These are phyloP conservation scores for Norana najaformis DNA, from an alignment of 2,888 invertebrate species.

Conservation along the genomic window DNA sequence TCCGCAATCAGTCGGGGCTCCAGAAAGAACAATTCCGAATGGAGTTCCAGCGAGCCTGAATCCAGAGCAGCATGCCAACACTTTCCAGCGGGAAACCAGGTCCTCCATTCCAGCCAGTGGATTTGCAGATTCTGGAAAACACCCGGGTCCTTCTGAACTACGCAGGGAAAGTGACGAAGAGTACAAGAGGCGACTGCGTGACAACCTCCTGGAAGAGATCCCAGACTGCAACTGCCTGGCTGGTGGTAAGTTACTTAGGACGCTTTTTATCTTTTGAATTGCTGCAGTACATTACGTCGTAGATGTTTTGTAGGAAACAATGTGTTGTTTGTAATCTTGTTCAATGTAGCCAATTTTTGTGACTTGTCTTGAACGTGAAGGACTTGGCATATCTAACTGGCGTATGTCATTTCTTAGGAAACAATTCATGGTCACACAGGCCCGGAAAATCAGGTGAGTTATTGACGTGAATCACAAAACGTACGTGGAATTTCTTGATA, in stretches of 20 bases:
- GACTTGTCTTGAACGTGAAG: background rate
- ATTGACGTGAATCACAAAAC: background rate
- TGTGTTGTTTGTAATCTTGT: background rate
- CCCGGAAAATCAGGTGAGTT: slow-evolving; percentile 8
- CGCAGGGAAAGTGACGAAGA: slow-evolving; percentile 15
- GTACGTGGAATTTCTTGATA: background rate
- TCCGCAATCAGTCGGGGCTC: background rate
- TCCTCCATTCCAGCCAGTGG: background rate
- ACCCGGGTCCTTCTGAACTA: background rate
- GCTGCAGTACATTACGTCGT: background rate
- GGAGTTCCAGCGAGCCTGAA: background rate
- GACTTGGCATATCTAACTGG: slow-evolving; percentile 14
- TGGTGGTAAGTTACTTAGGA: slow-evolving; percentile 66
- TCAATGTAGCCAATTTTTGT: background rate
- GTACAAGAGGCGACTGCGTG: slow-evolving; percentile 66
- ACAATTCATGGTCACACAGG: background rate
- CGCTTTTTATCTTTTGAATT: background rate
- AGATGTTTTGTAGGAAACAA: background rate
- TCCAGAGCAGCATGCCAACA: background rate
- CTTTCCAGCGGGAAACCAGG: background rate
- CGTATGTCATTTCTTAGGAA: slow-evolving; percentile 8
- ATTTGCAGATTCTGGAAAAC: background rate
- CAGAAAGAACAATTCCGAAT: background rate
- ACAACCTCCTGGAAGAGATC: slow-evolving; percentile 78
- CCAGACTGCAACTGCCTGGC: slow-evolving; percentile 90